Evolutionary conservation across 2,888 invertebrate genomes (phyloP), one percentile per base, ranked within the genome.

Genomic region (Scrobipalpa atriplicella): DNA sequence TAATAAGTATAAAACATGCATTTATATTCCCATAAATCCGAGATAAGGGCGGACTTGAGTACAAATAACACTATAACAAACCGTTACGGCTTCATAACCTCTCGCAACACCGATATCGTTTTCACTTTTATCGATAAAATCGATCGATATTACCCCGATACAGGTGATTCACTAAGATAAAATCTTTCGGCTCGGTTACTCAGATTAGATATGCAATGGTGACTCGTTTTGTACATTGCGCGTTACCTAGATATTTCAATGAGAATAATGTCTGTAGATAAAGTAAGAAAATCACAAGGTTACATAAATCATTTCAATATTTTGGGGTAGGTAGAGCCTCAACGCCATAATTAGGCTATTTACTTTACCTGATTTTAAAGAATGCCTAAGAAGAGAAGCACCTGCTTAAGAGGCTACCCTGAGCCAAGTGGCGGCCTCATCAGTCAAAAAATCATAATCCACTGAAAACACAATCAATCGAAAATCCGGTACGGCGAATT

Each of bases 111-210:
- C 79, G 77, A 82, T 83, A 82, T 78, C 78, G 80, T 82, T 83
- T 84, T 83, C 81, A 82, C 79, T 80, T 81, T 84, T 83, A 89
- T 88, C 89, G 87, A 87, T 85, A 83, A 81, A 80, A 83, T 80
- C 75, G 75, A 80, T 83, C 81, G 81, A 84, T 82, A 78, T 76
- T 72, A 73, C 72, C 71, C 67, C 75, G 79, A 83, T 83, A 77
- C 75, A 76, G 77, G 80, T 84, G 84, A 86, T 82, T 83, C 84
- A 84, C 83, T 82, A 76, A 75, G 83, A 84, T 79, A 78, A 75
- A 74, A 79, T 81, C 79, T 77, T 72, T 70, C 71, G 67, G 71
- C 72, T 52, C 36, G 7, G 29, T 29, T 58, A 16, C 38, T 5
- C n/a, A 5, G 58, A 58, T 36, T 38, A 16, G 58, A 29, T 36